A percentile compares a stretch with the other conserved stretches of the same genome.
These are phyloP conservation scores for Pomatorhinus ruficollis DNA, from an alignment of 2,113 vertebrate genomes.

Conservation along the genomic window DNA sequence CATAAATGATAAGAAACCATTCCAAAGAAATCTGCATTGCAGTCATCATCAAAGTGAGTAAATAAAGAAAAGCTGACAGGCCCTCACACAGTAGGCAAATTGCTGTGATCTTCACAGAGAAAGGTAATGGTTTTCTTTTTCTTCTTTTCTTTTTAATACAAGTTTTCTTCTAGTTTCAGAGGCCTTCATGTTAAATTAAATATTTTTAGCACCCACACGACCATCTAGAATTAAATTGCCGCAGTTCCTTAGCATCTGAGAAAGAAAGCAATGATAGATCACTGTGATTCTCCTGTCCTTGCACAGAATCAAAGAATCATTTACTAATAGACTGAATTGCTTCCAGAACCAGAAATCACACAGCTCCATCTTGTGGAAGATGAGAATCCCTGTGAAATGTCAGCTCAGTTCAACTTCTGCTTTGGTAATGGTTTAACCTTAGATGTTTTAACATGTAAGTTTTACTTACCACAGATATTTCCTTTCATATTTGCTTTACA, in stretches of 20 bases:
- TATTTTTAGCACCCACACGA: conserved; percentile 39
- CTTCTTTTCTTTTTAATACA: neutral
- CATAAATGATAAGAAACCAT: conserved; percentile 5
- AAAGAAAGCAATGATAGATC: conserved; percentile 33
- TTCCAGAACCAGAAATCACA: conserved; percentile 46
- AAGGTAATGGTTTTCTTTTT: neutral
- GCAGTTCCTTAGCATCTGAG: conserved; percentile 16
- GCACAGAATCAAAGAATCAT: neutral
- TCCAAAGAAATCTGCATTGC: conserved; percentile 24
- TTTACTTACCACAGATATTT: neutral
- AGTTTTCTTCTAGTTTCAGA: conserved; percentile 16
- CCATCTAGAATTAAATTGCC: conserved; percentile 48
- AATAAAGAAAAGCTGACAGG: neutral
- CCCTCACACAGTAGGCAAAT: neutral
- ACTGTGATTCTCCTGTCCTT: conserved; percentile 21
- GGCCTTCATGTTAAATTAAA: conserved; percentile 27
- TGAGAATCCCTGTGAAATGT: neutral
- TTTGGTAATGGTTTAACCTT: neutral
- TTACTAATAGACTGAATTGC: neutral
- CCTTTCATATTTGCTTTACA: neutral
- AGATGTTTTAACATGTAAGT: neutral
- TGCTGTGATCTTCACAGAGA: neutral
- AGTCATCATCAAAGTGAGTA: neutral
- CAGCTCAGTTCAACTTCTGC: neutral
- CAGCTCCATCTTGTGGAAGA: conserved; percentile 75